These are phyloP conservation scores for Leptobrachium ailaonicum DNA, from an alignment of 2,113 vertebrate genomes.

Conservation along the genomic window DNA sequence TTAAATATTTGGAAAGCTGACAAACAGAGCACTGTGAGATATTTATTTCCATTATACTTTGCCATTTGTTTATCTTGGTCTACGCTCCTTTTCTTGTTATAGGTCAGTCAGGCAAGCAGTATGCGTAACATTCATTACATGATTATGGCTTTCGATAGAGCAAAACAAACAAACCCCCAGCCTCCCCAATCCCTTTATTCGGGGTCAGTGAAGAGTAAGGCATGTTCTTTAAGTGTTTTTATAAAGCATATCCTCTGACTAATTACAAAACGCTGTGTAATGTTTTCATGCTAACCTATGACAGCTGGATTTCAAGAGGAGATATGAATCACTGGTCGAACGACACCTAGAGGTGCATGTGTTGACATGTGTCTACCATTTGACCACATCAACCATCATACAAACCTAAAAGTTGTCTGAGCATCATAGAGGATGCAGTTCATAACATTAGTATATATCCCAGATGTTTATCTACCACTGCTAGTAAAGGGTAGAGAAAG, in stretches of 20 bases:
- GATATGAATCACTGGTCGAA: too few species aligned
- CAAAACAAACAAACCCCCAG: neutral
- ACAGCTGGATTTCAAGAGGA: neutral
- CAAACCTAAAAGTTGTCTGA: too few species aligned
- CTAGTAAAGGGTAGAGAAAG: too few species aligned
- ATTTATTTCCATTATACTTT: neutral
- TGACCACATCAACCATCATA: too few species aligned
- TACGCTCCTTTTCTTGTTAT: neutral
- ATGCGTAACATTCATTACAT: neutral
- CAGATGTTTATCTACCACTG: too few species aligned
- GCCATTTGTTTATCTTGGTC: neutral
- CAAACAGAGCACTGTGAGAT: neutral
- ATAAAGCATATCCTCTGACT: neutral
- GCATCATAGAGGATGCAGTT: too few species aligned
- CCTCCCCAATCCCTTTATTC: neutral
- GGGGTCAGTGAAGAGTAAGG: neutral
- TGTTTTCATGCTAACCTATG: neutral
- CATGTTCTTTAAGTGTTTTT: neutral
- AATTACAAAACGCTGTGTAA: neutral
- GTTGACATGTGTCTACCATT: too few species aligned
- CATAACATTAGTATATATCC: too few species aligned
- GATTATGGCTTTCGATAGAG: neutral
- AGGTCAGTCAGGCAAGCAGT: neutral
- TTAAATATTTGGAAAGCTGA: neutral
- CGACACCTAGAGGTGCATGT: too few species aligned